These are phyloP conservation scores for Belgica antarctica DNA, from an alignment of 2,888 invertebrate species.

Conservation along the genomic window DNA sequence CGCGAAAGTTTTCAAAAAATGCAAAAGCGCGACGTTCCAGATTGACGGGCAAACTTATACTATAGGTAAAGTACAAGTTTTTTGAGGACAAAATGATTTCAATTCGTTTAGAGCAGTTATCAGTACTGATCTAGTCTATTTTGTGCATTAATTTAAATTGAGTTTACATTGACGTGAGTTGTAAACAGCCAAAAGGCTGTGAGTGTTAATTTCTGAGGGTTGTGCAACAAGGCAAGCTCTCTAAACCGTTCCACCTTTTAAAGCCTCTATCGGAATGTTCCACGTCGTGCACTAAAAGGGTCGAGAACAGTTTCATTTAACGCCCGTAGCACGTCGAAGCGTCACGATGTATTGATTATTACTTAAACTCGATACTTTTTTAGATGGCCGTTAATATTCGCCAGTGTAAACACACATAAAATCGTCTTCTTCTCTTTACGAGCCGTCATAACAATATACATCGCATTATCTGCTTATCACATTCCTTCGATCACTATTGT, in stretches of 20 bases:
- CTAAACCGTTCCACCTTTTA: too few relatives aligned
- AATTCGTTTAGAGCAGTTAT: too few relatives aligned
- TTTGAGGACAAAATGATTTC: background rate
- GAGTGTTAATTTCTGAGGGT: too few relatives aligned
- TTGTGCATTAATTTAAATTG: too few relatives aligned
- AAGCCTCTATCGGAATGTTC: background rate
- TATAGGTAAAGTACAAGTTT: background rate
- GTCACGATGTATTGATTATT: conserved; percentile 31
- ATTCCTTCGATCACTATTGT: background rate
- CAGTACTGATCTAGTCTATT: too few relatives aligned
- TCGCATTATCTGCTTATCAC: conserved; percentile 21
- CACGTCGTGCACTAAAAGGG: too few relatives aligned
- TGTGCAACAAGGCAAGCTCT: too few relatives aligned
- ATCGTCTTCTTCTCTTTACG: conserved; percentile 25
- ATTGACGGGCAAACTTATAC: background rate
- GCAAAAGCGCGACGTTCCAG: background rate
- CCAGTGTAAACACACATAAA: background rate
- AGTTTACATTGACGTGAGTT: too few relatives aligned
- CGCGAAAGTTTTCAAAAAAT: background rate
- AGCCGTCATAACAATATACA: conserved; percentile 28
- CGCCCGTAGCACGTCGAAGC: too few relatives aligned
- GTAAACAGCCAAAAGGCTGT: too few relatives aligned
- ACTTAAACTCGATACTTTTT: conserved; percentile 34
- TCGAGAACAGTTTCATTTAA: too few relatives aligned
- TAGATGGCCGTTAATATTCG: conserved; percentile 11